Conservation (phyloP, 2,113 vertebrate species). For the Prolemur simus region DNA sequence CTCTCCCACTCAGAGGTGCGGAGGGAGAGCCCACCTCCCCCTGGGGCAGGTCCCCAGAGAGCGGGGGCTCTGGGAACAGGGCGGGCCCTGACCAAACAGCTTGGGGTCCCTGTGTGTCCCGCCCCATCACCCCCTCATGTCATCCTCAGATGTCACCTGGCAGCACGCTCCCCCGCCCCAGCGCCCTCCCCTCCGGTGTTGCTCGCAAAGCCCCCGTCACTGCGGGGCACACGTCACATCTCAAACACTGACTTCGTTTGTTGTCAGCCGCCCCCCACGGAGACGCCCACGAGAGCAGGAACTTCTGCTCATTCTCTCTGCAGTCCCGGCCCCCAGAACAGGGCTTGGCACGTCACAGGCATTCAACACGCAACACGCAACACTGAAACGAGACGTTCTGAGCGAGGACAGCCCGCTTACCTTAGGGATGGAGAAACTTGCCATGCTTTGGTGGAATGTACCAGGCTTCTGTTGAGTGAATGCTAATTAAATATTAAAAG, state of each 20-base stretch:
- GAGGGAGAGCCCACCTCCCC: accelerated
- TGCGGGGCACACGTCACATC: accelerated
- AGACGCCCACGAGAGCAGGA: accelerated
- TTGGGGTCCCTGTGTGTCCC: accelerated
- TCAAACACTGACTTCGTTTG: no score
- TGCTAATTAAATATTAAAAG: not conserved
- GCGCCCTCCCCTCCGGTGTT: no score
- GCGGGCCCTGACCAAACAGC: accelerated
- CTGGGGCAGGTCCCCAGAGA: accelerated
- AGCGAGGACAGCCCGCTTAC: no score
- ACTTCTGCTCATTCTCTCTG: accelerated
- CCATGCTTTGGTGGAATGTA: not conserved
- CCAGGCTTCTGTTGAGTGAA: not conserved
- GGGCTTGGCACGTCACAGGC: not conserved
- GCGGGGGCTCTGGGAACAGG: no score
- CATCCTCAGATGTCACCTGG: accelerated
- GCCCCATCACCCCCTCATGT: not conserved
- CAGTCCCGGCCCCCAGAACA: not conserved
- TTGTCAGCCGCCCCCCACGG: not conserved
- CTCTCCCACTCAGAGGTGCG: accelerated
- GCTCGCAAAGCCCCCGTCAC: not conserved
- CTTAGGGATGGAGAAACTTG: not conserved
- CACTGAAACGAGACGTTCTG: no score
- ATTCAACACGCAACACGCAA: no score
- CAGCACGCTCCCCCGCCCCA: not conserved